Conservation (phyloP, 2,113 vertebrate species). For the Raja brachyura region DNA sequence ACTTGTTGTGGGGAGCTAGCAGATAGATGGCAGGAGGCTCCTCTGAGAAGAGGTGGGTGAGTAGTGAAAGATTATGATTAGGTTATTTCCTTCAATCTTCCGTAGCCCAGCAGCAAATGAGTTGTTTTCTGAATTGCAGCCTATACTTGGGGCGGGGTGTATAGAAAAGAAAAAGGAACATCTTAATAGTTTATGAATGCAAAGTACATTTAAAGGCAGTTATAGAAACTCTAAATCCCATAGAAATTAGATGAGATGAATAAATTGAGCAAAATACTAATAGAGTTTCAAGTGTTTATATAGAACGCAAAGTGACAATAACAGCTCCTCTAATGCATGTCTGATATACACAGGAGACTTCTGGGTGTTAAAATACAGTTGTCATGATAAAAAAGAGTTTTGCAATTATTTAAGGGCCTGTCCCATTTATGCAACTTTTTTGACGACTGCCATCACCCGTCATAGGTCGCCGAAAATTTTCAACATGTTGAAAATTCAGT, state of each 20-base stretch:
- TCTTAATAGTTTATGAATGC: neutral
- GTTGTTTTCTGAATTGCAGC: neutral
- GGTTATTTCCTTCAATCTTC: neutral
- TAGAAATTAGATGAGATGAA: neutral
- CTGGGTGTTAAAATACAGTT: neutral
- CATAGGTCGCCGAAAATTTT: too few relatives aligned
- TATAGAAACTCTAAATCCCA: neutral
- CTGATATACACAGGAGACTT: neutral
- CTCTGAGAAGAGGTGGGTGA: slow-evolving; percentile 3
- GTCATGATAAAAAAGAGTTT: neutral
- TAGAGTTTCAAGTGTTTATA: neutral
- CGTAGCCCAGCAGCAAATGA: neutral
- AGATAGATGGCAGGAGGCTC: too few relatives aligned
- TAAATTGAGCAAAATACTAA: neutral
- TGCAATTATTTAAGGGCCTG: neutral
- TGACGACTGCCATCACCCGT: too few relatives aligned
- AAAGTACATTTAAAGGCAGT: neutral
- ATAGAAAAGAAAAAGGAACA: neutral
- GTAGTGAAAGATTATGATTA: neutral
- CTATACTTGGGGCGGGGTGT: too few relatives aligned
- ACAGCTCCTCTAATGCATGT: neutral
- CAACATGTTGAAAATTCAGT: too few relatives aligned
- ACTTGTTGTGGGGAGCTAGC: neutral
- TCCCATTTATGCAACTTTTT: too few relatives aligned
- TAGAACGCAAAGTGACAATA: neutral